Evolutionary conservation across 2,113 vertebrate species (phyloP), one percentile per base, ranked within the genome.

Genomic region (Calonectris borealis): DNA sequence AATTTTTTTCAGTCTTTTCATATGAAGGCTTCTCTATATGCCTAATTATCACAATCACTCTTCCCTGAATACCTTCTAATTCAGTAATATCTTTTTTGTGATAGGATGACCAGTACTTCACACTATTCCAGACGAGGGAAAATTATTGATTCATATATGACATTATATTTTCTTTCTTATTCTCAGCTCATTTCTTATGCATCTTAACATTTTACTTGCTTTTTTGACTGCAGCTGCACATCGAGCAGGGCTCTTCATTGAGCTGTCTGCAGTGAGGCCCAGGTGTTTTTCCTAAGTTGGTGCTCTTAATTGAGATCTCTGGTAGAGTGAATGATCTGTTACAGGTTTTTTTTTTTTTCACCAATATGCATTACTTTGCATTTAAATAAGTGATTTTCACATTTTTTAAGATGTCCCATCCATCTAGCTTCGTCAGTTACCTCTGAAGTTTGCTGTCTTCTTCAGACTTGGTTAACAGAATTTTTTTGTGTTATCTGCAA

Each of bases 41-140:
- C 84, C 91, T 94, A 94, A 96, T 97, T 97, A 95, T 85, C 34
- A 2, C 95, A 86, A 80, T 94, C 52, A 25, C 36, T 95, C 70
- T 94, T 97, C 62, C 85, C 78, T 95, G 89, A 96, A 95, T 89
- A 54, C 62, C 66, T 93, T 88, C 89, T 95, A 94, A 97, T 95
- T 95, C 86, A 82, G 64, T 92, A 86, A 76, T 89, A 58, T 85
- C 62, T 88, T 90, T 69, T 96, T 89, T 91, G 36, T 94, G 77
- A 85, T 77, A 58, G 15, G 9, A 4, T 95, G 84, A 91, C 91
- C 89, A 95, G 36, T 91, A 70, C 62, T 91, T 94, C 73, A 95
- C 54, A 62, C 40, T 94, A 2, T 70, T 94, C 42, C 36, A 85
- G 66, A 80, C 40, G 44, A 95, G 10, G 51, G 49, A 82, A 94